Evolutionary conservation across 2,888 invertebrate species (phyloP).

Genomic region (Galerucella pusilla): DNA sequence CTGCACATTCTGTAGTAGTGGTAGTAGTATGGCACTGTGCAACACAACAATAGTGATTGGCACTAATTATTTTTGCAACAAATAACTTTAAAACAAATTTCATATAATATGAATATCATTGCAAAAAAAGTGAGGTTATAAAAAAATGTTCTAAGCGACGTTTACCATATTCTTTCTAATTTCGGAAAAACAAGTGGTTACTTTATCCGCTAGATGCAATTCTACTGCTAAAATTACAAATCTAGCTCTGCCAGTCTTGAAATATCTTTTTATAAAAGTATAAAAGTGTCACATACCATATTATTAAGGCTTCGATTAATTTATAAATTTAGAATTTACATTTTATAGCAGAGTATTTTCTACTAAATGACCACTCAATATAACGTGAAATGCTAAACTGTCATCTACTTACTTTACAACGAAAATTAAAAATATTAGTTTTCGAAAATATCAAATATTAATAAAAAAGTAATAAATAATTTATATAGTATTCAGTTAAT

Average conservation of each 20-base stretch:
- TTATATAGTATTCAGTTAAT: conserved; percentile 47
- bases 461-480: conserved; percentile 23
- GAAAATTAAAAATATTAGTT: conserved; percentile 24
- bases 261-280: conserved; percentile 51
- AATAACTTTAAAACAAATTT: too few relatives aligned
- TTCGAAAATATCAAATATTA: conserved; percentile 31
- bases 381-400: conserved; percentile 5
- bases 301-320: conserved; percentile 45
- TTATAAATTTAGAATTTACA: conserved; percentile 38
- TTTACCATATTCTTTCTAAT: background rate
- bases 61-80: too few relatives aligned
- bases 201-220: conserved; percentile 17
- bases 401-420: conserved; percentile 19
- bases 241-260: conserved; percentile 30
- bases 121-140: too few relatives aligned
- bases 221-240: conserved; percentile 22
- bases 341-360: conserved; percentile 26
- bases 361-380: conserved; percentile 24
- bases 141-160: too few relatives aligned
- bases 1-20: too few relatives aligned
- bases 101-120: too few relatives aligned
- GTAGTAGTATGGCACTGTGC: too few relatives aligned
- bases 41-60: too few relatives aligned
- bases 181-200: background rate
- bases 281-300: conserved; percentile 51